Base-by-base conservation (phyloP, 2,797 vertebrate species). In the Sarcophilus harrisii region DNA sequence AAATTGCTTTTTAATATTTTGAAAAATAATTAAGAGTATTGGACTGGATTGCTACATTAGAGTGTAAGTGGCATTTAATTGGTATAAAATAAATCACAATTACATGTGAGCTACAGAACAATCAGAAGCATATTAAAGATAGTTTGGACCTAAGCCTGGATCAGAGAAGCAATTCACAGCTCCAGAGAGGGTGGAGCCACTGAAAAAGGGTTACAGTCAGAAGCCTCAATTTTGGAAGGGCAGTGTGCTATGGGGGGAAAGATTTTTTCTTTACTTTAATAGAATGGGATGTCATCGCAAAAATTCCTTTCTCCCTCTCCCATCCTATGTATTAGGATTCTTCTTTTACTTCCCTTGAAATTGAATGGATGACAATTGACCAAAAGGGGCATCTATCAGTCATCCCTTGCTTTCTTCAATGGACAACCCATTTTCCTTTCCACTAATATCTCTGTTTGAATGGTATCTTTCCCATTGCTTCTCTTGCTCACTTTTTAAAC, bases 11-110 rank as follows among this genome's bases (percentile, higher is more conserved):
- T 97, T 98, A 98, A 97, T 96, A 95, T 97, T 98, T 97, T 92
- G 97, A 95, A 97, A 96, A 98, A 93, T 97, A 98, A 98, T 98
- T 98, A 98, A 96, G 98, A 98, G 81, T 98, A 98, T 97, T 96
- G 97, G 97, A 95, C 98, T 98, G 97, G 97, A 97, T 97, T 97
- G 97, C 97, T 96, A 90, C 98, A 58, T 60, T 62, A 96, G 97
- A 90, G 94, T 57, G 6, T 94, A 96, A 97, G 95, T 93, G 96
- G 96, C 93, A 91, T 97, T 98, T 98, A 98, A 98, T 97, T 97
- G 97, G 94, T 90, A 93, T 93, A 93, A 91, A 96, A 95, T 52
- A 95, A 97, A 97, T 97, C 92, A 90, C 96, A 92, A 95, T 87
- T 96, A 94, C 95, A 93, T 95, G 66, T 58, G 96, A 97, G 92